Conservation (phyloP, 2,888 invertebrate species). For the Ptychoptera albimana region DNA sequence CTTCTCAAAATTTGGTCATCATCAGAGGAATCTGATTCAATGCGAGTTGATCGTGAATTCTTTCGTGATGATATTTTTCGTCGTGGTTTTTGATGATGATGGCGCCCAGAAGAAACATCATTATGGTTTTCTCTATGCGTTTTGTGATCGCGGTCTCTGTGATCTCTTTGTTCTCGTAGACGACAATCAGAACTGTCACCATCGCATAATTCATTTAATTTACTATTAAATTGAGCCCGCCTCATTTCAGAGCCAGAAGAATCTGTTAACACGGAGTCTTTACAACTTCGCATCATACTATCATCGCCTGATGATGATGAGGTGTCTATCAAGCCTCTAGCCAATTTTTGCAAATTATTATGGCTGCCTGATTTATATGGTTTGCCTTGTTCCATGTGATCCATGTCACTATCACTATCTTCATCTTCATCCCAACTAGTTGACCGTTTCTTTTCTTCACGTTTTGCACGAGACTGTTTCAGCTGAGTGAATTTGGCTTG, state of each 20-base stretch:
- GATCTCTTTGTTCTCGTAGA: too few species aligned
- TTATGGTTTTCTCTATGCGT: too few species aligned
- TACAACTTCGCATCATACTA: conserved; percentile 14
- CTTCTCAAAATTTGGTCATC: conserved; percentile 35
- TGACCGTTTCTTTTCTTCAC: conserved; percentile 78
- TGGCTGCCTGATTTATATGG: conserved; percentile 12
- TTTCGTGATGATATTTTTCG: conserved; percentile 45
- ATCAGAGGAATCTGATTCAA: conserved; percentile 65
- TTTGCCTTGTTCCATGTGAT: conserved; percentile 20
- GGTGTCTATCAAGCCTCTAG: conserved; percentile 32
- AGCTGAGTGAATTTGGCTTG: conserved; percentile 80
- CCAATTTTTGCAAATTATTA: conserved; percentile 3
- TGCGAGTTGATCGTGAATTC: conserved; percentile 48
- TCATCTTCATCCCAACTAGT: conserved; percentile 81
- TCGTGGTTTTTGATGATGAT: conserved; percentile 19
- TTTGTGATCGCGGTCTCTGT: conserved; percentile 12
- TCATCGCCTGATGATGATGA: conserved; percentile 38
- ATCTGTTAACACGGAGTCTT: conserved; percentile 30
- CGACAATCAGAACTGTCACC: conserved; percentile 22
- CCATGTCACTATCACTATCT: conserved; percentile 40
- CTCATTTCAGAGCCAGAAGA: conserved; percentile 35
- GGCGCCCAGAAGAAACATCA: conserved; percentile 16
- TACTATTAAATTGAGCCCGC: conserved; percentile 33
- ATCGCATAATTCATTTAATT: conserved; percentile 32
- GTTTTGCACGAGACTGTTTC: conserved; percentile 73